Evolutionary conservation across 2,797 vertebrate genomes (phyloP), one percentile per base, ranked within the genome.

Genomic region (Microtus obscurus): DNA sequence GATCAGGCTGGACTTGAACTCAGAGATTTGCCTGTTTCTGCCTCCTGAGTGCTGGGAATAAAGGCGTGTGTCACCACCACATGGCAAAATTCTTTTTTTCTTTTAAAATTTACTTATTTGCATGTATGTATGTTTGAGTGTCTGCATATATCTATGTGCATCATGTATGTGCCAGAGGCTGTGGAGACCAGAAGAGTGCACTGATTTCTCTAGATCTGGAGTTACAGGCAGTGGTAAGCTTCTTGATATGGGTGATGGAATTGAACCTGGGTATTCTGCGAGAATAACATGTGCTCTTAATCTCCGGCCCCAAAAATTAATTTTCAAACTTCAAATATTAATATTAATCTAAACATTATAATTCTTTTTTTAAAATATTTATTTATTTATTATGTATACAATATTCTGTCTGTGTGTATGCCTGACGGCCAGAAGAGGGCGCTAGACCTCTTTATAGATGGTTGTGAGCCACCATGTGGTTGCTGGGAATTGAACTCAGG

Each of bases 301-400:
- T 56, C 13, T 73, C 23, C 7, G 13, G 67, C 25, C 19, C 48
- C 25, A 87, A 69, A 19, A 56, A 6, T 65, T 79, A 93, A 94
- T 83, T 80, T 89, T 92, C n/a, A 95, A 56, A 82, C 48, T 51
- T 79, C 48, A 96, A 73, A 71, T 88, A 95, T 71, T 17, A 88
- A 71, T 88, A 94, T 76, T 27, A 88, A 79, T 6, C 25, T 77
- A 14, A 96, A 80, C 17, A 85, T 65, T 65, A 51, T 92, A 82
- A 96, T 56, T 45, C 34, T 53, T 91, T 74, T n/a, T n/a, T n/a
- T n/a, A n/a, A n/a, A n/a, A n/a, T n/a, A n/a, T n/a, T n/a, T n/a
- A n/a, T n/a, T n/a, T n/a, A n/a, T n/a, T n/a, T n/a, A n/a, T n/a
- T n/a, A n/a, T n/a, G n/a, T n/a, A n/a, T n/a, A n/a, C n/a, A n/a